Evolutionary conservation across 2,888 invertebrate genomes (phyloP).

Genomic region (Andricus curvator): DNA sequence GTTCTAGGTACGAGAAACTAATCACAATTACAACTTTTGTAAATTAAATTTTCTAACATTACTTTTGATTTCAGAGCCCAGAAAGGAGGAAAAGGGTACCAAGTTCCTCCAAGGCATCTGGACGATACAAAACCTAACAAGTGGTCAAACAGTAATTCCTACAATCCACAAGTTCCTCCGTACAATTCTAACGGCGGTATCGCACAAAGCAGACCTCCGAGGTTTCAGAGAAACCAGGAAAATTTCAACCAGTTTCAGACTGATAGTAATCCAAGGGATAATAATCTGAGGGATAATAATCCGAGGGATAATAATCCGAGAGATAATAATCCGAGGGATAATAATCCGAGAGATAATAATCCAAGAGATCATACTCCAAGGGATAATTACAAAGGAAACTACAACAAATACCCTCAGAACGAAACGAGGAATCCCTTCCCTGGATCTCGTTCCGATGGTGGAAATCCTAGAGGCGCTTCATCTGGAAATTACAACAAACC

Average conservation of each 20-base stretch:
- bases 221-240: slow-evolving; percentile 81
- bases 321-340: slow-evolving; percentile 58
- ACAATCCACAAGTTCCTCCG: slow-evolving; percentile 57
- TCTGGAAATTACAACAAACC: slow-evolving; percentile 59
- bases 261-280: slow-evolving; percentile 59
- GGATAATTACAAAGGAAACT: slow-evolving; percentile 43
- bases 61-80: slow-evolving; percentile 59
- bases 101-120: slow-evolving; percentile 67
- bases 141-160: slow-evolving; percentile 57
- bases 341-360: slow-evolving; percentile 45
- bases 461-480: slow-evolving; percentile 55
- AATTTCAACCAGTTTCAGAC: slow-evolving; percentile 62
- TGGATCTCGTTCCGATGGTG: slow-evolving; percentile 60
- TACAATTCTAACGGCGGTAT: slow-evolving; percentile 61
- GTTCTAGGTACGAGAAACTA: slow-evolving; percentile 66
- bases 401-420: slow-evolving; percentile 58
- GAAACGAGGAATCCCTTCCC: slow-evolving; percentile 65
- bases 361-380: not conserved
- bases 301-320: slow-evolving; percentile 57
- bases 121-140: slow-evolving; percentile 68
- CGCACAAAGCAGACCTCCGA: slow-evolving; percentile 80
- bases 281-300: slow-evolving; percentile 57
- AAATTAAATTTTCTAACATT: not conserved
- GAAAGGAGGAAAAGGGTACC: slow-evolving; percentile 67
- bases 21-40: not conserved